Evolutionary conservation across 2,113 vertebrate species (phyloP).

Genomic region (Tylochromis polylepis): DNA sequence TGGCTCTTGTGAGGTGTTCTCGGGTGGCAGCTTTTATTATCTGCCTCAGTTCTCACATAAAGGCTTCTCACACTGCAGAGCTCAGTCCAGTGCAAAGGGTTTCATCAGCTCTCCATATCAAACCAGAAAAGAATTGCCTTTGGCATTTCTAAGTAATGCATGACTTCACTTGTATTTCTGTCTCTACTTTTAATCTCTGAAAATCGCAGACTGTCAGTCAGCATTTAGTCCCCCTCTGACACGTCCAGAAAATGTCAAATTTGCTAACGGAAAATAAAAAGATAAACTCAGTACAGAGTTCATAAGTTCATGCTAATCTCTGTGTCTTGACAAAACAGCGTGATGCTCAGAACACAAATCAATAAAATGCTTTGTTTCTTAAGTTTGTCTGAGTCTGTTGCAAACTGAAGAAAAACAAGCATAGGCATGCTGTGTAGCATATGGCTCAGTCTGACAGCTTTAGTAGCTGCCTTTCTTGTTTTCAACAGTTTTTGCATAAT

Average conservation of each 20-base stretch:
- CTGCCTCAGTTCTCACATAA: constrained; percentile 25
- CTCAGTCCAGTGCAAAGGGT: constrained; percentile 23
- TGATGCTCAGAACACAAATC: background rate
- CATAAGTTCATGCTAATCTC: background rate
- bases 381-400: background rate
- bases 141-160: constrained; percentile 62
- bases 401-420: background rate
- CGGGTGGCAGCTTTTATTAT: constrained; percentile 29
- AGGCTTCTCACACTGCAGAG: constrained; percentile 14
- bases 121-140: constrained; percentile 41
- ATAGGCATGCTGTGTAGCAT: background rate
- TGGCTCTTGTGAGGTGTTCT: background rate
- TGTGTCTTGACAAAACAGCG: background rate
- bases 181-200: constrained; percentile 39
- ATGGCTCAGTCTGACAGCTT: background rate
- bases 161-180: constrained; percentile 50
- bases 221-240: constrained; percentile 22
- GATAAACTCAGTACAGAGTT: background rate
- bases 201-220: constrained; percentile 45
- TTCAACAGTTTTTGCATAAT: background rate
- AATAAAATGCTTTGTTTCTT: background rate
- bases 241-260: constrained; percentile 28
- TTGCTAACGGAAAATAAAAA: constrained; percentile 11
- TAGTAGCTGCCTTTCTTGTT: background rate
- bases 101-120: constrained; percentile 16